Evolutionary conservation across 92 coral and sea anemone genomes (phyloP).

Genomic region (Phenganax stokvisi): DNA sequence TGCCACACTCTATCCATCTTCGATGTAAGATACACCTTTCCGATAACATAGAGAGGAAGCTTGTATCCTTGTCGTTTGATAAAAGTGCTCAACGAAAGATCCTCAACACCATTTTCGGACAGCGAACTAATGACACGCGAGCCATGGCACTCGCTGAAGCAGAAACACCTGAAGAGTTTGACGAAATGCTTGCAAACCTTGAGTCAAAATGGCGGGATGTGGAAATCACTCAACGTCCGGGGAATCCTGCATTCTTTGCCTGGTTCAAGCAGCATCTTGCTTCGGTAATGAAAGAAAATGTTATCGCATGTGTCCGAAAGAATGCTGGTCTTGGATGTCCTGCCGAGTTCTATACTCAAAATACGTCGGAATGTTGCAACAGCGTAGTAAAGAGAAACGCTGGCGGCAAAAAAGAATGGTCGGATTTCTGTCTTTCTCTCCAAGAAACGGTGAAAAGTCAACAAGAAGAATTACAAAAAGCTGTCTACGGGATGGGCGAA

Average conservation of each 20-base stretch:
- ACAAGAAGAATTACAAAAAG: slow-evolving; percentile 39
- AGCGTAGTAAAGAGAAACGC: slow-evolving; percentile 40
- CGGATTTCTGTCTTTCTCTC: slow-evolving; percentile 45
- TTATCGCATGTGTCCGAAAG: slow-evolving; percentile 49
- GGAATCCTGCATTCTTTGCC: slow-evolving; percentile 45
- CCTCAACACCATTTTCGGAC: slow-evolving; percentile 46
- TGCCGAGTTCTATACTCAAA: slow-evolving; percentile 48
- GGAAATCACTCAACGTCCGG: slow-evolving; percentile 51
- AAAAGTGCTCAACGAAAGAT: slow-evolving; percentile 39
- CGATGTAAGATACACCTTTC: slow-evolving; percentile 50
- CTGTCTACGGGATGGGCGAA: slow-evolving; percentile 46
- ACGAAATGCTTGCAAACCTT: slow-evolving; percentile 42
- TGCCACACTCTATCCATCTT: neutral
- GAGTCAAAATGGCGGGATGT: slow-evolving; percentile 41
- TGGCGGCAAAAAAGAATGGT: slow-evolving; percentile 47
- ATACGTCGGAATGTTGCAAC: slow-evolving; percentile 38
- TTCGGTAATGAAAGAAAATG: slow-evolving; percentile 52
- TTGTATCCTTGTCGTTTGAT: slow-evolving; percentile 39
- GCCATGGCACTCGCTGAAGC: slow-evolving; percentile 57
- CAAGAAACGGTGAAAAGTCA: slow-evolving; percentile 43
- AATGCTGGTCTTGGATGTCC: slow-evolving; percentile 55
- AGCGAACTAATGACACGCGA: slow-evolving; percentile 41
- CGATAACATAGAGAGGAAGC: slow-evolving; percentile 54
- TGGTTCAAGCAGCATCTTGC: slow-evolving; percentile 51
- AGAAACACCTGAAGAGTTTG: slow-evolving; percentile 44